Base-by-base conservation (phyloP, 35 echinoderm and acorn worm genomes). In the Holothuria glaberrima region DNA sequence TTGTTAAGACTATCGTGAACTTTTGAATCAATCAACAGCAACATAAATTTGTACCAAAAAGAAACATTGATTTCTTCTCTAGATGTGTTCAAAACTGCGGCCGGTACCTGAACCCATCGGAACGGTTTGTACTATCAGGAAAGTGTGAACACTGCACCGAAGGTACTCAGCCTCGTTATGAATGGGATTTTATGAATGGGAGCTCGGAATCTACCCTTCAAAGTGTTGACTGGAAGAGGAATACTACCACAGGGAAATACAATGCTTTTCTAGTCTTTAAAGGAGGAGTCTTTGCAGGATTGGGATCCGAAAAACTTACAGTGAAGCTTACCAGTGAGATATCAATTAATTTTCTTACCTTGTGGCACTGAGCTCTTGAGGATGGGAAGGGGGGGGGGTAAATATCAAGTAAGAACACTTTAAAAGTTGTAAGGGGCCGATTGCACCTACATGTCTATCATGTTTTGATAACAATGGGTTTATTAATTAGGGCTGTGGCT, bases 61-160 rank as follows among this genome's bases (percentile, higher is more conserved):
- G 6, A 17, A 36, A 57, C 13, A 21, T 57, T 46, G 4, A 38
- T 21, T 79, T 83, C 32, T 71, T 0, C 83, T 28, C 48, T 89
- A 99, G 97, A 58, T 99, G 97, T 58, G 21, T 93, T 18, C 75
- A 67, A 56, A 99, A 99, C 79, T 99, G 97, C 89, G 91, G 61
- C 18, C 36, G 46, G 41, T 83, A 75, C 36, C 54, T 99, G 9
- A 99, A 99, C 59, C 97, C 97, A 9, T 99, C 97, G 0, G 91
- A 91, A 34, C 87, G 93, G 2, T 61, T 99, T 7, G 59, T 95
- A 57, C 57, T 99, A n/a, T 70, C 94, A 5, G 97, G 89, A 29
- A 86, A 88, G 19, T 95, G 93, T 35, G 62, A 75, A 27, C 93
- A 99, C 71, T 99, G 97, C 48, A 94, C 93, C 5, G 80, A 84